These are phyloP conservation scores for Dendrolimus punctatus DNA, from an alignment of 1,140 invertebrate genomes.

Conservation along the genomic window DNA sequence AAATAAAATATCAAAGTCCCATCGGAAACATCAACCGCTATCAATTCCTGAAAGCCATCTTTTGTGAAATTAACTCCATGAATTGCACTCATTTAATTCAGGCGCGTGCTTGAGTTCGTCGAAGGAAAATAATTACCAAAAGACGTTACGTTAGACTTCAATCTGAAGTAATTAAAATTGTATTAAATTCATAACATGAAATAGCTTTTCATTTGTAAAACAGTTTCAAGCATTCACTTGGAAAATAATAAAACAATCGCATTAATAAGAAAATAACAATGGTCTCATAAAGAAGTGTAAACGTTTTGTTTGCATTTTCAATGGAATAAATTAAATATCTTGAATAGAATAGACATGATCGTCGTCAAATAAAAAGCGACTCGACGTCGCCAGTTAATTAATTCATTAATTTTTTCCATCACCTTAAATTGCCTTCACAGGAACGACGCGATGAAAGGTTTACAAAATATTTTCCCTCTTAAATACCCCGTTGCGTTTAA, in stretches of 20 bases:
- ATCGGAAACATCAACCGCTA: conserved; percentile 4
- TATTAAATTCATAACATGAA: too few species aligned
- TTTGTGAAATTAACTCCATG: too few species aligned
- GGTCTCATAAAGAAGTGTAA: too few species aligned
- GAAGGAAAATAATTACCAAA: too few species aligned
- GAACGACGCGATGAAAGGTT: conserved; percentile 19
- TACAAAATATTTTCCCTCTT: conserved; percentile 17
- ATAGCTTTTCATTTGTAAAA: too few species aligned
- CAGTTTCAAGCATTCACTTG: too few species aligned
- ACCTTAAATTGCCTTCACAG: conserved; percentile 17
- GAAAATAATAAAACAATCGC: too few species aligned
- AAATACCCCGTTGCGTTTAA: conserved; percentile 11
- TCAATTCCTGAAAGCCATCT: background rate
- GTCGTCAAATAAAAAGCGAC: conserved; percentile 29
- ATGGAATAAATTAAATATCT: background rate
- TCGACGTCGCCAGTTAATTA: conserved; percentile 52
- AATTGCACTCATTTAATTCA: too few species aligned
- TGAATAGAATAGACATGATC: conserved; percentile 8
- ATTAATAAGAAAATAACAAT: too few species aligned
- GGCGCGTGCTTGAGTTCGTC: too few species aligned
- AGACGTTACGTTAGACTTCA: too few species aligned
- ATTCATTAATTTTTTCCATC: conserved; percentile 39
- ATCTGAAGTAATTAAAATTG: too few species aligned
- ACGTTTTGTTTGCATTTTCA: background rate
- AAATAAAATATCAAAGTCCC: conserved; percentile 39